A percentile compares a stretch with the other conserved stretches of the same genome.
Evolutionary conservation across 2,113 vertebrate genomes (phyloP).

Genomic region (Emberiza fucata): DNA sequence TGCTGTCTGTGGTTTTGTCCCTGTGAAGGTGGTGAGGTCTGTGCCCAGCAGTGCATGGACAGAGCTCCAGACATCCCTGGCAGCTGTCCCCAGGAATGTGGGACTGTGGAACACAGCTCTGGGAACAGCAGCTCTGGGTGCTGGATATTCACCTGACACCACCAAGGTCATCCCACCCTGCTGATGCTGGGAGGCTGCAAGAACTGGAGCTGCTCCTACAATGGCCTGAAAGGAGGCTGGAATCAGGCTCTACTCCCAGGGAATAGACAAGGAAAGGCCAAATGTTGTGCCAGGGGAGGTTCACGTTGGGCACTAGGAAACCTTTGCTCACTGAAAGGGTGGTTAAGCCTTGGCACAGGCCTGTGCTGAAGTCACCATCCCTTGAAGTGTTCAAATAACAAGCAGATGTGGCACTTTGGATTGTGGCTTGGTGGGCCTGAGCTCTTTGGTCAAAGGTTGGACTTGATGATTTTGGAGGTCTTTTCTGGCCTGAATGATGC

Average conservation of each 20-base stretch:
- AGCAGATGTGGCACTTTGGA: not conserved
- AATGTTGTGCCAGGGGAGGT: not conserved
- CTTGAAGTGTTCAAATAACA: not conserved
- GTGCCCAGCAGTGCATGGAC: not conserved
- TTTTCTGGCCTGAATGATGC: not conserved
- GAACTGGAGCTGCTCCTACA: not conserved
- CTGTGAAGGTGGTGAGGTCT: not conserved
- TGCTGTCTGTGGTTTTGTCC: not conserved
- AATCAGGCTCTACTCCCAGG: not conserved
- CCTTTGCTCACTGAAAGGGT: not conserved
- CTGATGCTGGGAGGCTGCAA: fast-evolving
- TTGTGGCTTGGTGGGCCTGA: not conserved
- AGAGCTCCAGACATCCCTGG: not conserved
- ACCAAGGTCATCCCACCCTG: not conserved
- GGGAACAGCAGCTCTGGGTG: not conserved
- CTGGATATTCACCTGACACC: not conserved
- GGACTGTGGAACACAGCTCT: not conserved
- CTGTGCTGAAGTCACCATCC: not conserved
- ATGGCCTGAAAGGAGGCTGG: not conserved
- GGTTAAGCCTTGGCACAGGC: not conserved
- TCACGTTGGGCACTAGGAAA: not conserved
- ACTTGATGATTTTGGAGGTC: not conserved
- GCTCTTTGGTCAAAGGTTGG: not conserved
- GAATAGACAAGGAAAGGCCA: not conserved
- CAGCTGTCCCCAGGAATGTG: not conserved